phyloP scores from a whole-genome alignment of 2,797 vertebrate species.

The Hydrophis major region DNA sequence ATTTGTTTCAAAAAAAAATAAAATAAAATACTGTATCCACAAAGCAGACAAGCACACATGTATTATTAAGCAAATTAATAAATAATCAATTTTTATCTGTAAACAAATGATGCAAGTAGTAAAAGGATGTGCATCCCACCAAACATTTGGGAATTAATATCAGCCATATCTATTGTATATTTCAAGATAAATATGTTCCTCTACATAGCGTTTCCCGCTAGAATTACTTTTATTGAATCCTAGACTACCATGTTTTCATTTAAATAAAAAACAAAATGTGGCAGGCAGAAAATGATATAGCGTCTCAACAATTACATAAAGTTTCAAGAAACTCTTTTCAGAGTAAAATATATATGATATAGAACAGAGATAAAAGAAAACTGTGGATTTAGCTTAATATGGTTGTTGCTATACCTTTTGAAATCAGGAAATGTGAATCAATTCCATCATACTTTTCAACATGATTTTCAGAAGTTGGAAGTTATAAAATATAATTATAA shows the following conservation, averaged over 20 bases:
- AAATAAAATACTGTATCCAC: neutral
- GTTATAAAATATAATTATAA: neutral
- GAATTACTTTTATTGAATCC: neutral
- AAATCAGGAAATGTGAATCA: neutral
- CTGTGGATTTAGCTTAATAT: constrained; percentile 13
- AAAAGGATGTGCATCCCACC: neutral
- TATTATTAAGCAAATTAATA: neutral
- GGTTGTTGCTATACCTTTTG: neutral
- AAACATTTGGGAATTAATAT: neutral
- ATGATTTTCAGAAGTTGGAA: neutral
- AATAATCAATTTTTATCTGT: neutral
- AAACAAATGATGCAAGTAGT: neutral
- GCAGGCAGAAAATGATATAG: constrained; percentile 1
- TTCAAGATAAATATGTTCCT: neutral
- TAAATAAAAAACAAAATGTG: neutral
- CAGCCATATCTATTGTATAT: neutral
- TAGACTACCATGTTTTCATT: constrained; percentile 2
- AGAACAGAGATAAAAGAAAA: neutral
- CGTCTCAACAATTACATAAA: neutral
- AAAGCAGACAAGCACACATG: neutral
- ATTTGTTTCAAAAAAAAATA: too few species aligned
- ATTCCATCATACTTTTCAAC: neutral
- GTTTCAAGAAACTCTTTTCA: constrained; percentile 2
- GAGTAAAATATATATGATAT: neutral
- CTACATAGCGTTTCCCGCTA: neutral